Evolutionary conservation across 2,888 invertebrate species (phyloP), one percentile per base, ranked within the genome.

Genomic region (Epiblema foenella): DNA sequence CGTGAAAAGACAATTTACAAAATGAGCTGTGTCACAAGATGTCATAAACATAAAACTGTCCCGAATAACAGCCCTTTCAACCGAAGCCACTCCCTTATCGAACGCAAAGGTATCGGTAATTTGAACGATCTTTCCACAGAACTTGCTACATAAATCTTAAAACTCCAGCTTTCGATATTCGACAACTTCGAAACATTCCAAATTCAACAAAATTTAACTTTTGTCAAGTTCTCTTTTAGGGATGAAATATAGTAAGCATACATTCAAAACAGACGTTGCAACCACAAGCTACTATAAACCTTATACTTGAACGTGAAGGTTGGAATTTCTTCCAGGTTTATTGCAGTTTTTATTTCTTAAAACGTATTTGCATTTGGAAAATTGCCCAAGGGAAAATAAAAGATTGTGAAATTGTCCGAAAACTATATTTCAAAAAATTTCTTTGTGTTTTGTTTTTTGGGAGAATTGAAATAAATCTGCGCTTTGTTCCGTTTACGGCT

Each of bases 161-260:
- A 67, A 71, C 71, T 71, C 71, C 71, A 56, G 60, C 56, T 67
- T 71, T 71, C 66, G 71, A 71, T 71, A 71, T 71, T 71, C 71
- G 71, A 71, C 71, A 67, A 71, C 66, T 71, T 71, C 71, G 56
- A 71, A 71, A 71, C 71, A 71, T 71, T 71, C 56, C 46, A 54
- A 67, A 57, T 57, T 67, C 71, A 67, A 71, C 71, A 71, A 67
- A 71, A 71, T 71, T 71, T 71, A 71, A 71, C 71, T 71, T 57
- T 71, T 60, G 68, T 68, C 56, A 56, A 60, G 65, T 59, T 65
- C 66, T 70, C 65, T 51, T 65, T 69, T 62, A 12, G 20, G 66
- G 62, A 71, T 71, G 71, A 71, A 62, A 71, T 71, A 71, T 71
- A 71, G 71, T 67, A 67, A 66, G 24, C 60, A 49, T 42, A 58